Conservation (phyloP, 2,888 invertebrate species). For the Lagria hirta region DNA sequence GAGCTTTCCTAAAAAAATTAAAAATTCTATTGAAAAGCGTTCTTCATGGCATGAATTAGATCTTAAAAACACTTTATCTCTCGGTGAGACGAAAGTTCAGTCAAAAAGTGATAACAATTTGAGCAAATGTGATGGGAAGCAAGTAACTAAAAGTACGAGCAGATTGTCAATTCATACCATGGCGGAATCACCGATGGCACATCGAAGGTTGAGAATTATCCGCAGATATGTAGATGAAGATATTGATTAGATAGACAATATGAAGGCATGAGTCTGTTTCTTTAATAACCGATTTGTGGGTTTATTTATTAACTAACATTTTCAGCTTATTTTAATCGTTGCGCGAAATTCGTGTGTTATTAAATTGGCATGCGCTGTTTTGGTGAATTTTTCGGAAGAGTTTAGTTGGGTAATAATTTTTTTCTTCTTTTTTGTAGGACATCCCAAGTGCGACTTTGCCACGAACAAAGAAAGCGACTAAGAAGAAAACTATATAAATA, state of each 20-base stretch:
- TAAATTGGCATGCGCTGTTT: neutral
- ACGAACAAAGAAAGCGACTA: conserved; percentile 70
- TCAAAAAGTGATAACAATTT: conserved; percentile 46
- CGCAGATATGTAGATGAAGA: conserved; percentile 41
- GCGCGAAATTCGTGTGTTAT: too few species aligned
- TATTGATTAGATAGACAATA: conserved; percentile 33
- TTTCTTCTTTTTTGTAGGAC: conserved; percentile 57
- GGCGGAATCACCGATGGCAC: conserved; percentile 38
- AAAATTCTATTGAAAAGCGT: conserved; percentile 46
- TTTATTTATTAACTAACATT: conserved; percentile 3
- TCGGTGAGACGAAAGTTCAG: conserved; percentile 33
- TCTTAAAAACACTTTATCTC: conserved; percentile 10
- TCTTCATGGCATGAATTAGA: conserved; percentile 42
- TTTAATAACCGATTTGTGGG: conserved; percentile 3
- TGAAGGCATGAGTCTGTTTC: conserved; percentile 40
- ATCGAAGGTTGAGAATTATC: conserved; percentile 41
- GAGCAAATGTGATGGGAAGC: conserved; percentile 24
- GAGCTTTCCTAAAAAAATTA: conserved; percentile 60
- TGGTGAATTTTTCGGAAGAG: conserved; percentile 1
- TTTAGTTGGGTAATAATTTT: conserved; percentile 1
- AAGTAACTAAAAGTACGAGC: conserved; percentile 25
- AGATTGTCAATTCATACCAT: conserved; percentile 36
- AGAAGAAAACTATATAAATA: conserved; percentile 63
- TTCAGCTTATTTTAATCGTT: conserved; percentile 7
- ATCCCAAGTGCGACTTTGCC: conserved; percentile 71